These are phyloP conservation scores for Intellagama lesueurii DNA, from an alignment of 2,797 vertebrate species.

Conservation along the genomic window DNA sequence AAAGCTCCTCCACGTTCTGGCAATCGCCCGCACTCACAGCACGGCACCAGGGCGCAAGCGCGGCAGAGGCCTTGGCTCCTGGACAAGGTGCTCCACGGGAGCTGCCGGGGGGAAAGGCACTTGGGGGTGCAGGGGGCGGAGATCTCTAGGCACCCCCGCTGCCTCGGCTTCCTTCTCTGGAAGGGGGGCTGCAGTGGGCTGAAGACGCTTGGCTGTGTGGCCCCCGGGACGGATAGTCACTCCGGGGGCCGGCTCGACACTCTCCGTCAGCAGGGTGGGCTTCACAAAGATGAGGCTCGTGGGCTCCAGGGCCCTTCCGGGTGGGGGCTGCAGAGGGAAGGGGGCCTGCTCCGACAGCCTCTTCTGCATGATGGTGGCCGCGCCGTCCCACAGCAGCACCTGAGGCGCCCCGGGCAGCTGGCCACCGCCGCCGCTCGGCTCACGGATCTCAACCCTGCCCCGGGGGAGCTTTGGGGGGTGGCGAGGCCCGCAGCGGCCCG, in stretches of 20 bases:
- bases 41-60: conserved; percentile 5
- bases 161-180: not conserved
- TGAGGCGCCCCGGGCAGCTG: fast-evolving
- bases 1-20: not conserved
- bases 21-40: no score
- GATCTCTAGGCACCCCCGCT: fast-evolving
- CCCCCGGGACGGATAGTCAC: conserved; percentile 70
- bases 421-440: fast-evolving
- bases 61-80: fast-evolving
- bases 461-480: fast-evolving
- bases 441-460: fast-evolving
- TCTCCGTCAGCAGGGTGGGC: conserved; percentile 65
- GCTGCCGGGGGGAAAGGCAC: conserved; percentile 39
- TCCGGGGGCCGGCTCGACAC: conserved; percentile 72
- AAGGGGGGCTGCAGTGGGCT: fast-evolving
- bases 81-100: conserved; percentile 45
- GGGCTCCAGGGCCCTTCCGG: fast-evolving
- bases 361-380: not conserved
- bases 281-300: conserved; percentile 26
- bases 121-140: conserved; percentile 64
- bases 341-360: not conserved
- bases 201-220: not conserved
- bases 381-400: not conserved
- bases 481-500: not conserved
- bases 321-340: fast-evolving